phyloP scores from a whole-genome alignment of 2,888 invertebrate species.

The Oscheius sp. region DNA sequence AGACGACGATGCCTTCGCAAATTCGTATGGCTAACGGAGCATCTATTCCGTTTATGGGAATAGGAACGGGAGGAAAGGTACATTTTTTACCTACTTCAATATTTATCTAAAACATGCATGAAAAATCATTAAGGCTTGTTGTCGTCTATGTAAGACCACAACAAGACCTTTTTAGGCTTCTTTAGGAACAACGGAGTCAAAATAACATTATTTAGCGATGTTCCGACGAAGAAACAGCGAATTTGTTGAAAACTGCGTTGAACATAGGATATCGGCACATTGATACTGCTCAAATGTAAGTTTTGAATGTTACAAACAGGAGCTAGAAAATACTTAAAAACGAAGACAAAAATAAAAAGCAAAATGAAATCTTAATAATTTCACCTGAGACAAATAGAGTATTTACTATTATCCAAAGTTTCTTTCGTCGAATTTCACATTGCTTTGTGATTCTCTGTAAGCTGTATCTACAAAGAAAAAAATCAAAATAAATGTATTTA shows the following conservation, averaged over 20 bases:
- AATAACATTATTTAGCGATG: conserved; percentile 3
- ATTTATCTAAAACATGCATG: neutral
- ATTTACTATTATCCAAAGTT: too few species aligned
- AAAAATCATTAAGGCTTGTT: too few species aligned
- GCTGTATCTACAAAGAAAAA: neutral
- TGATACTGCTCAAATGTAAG: conserved; percentile 77
- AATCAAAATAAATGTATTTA: conserved; percentile 70
- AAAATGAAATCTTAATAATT: too few species aligned
- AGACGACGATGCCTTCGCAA: conserved; percentile 17
- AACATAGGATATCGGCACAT: conserved; percentile 56
- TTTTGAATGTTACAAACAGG: too few species aligned
- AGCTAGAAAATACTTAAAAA: too few species aligned
- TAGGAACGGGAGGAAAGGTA: conserved; percentile 40
- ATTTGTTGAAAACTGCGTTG: conserved; percentile 40
- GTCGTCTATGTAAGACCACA: too few species aligned
- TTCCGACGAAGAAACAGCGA: conserved; percentile 20
- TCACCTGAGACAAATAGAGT: too few species aligned
- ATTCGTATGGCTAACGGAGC: conserved; percentile 40
- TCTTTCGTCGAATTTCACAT: too few species aligned
- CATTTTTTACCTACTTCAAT: neutral
- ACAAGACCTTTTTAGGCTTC: neutral
- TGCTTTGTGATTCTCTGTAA: neutral
- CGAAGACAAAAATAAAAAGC: too few species aligned
- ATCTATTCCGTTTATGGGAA: conserved; percentile 37
- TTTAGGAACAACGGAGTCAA: neutral